Percentiles rank a stretch among this genome's conserved stretches.
Evolutionary conservation across 1,140 invertebrate genomes (phyloP).

Genomic region (Mizuhopecten yessoensis): DNA sequence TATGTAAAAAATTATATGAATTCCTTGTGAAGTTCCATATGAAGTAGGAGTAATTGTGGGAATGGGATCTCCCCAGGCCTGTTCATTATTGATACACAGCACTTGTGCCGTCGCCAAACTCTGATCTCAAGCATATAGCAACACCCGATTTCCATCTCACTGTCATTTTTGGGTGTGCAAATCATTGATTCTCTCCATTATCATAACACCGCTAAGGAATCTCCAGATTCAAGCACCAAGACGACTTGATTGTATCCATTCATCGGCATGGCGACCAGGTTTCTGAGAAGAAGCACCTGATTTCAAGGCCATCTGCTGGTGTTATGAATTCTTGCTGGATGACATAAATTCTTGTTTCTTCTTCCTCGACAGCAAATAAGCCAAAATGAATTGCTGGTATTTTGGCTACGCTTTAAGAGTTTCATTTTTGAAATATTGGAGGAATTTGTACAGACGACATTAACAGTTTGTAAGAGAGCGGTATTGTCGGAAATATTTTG

Average conservation of each 20-base stretch:
- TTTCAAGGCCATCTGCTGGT: neutral
- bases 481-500: too few relatives aligned
- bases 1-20: neutral
- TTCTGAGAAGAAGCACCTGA: neutral
- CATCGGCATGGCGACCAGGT: conserved; percentile 28
- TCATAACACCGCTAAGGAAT: neutral
- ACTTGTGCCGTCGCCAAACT: neutral
- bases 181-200: conserved; percentile 11
- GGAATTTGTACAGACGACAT: too few relatives aligned
- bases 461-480: too few relatives aligned
- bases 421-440: too few relatives aligned
- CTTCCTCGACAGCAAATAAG: neutral
- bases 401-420: neutral
- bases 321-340: neutral
- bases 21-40: neutral
- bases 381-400: neutral
- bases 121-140: neutral
- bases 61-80: neutral
- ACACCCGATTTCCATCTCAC: conserved; percentile 13
- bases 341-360: neutral
- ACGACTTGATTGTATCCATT: conserved; percentile 21
- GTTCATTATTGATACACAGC: neutral
- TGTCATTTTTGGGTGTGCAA: conserved; percentile 26
- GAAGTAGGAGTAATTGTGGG: neutral
- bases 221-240: conserved; percentile 2